Base-by-base conservation (phyloP, 1,140 invertebrate species). In the Maconellicoccus hirsutus region DNA sequence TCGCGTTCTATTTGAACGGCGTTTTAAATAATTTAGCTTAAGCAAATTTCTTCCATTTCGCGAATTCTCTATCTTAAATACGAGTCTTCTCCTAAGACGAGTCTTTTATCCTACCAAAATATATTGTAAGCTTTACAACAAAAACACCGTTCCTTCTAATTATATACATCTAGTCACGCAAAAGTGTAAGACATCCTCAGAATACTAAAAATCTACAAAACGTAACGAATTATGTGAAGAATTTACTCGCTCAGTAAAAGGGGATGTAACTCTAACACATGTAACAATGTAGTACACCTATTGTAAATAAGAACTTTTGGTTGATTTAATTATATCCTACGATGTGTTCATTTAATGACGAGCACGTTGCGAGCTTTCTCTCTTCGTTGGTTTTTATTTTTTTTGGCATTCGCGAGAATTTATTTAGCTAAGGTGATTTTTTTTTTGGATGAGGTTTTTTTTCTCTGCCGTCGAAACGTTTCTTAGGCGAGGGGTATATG, bases 191-290 rank as follows among this genome's bases (percentile, higher is more conserved):
- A 52, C 42, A 52, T 52, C 42, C 42, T 52, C 42, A 16, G 42
- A 52, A 52, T 52, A 52, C 42, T 52, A 52, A 52, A 52, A 52
- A 52, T 52, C 42, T 16, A 52, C 42, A 52, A 52, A 52, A 52
- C 42, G 42, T 52, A 52, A 52, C 42, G 42, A 52, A 52, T 52
- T 52, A 52, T 52, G 42, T 52, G 42, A 52, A 52, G 42, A 52
- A 52, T 52, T 52, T 52, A 52, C 42, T 33, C 42, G n/a, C 10
- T 52, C 42, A 19, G 10, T 16, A 52, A 33, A 33, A 52, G 16
- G 42, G 42, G 42, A 52, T 52, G 42, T 16, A 52, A 52, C 16
- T 6, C 16, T 52, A 52, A 52, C 42, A 52, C 42, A 52, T 52
- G 42, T 52, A 52, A 52, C 42, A 52, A 52, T 52, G 2, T 52